Percentiles rank a stretch among this genome's conserved stretches.
Conservation (phyloP, 2,888 invertebrate species). For the Schizaphis graminum region DNA sequence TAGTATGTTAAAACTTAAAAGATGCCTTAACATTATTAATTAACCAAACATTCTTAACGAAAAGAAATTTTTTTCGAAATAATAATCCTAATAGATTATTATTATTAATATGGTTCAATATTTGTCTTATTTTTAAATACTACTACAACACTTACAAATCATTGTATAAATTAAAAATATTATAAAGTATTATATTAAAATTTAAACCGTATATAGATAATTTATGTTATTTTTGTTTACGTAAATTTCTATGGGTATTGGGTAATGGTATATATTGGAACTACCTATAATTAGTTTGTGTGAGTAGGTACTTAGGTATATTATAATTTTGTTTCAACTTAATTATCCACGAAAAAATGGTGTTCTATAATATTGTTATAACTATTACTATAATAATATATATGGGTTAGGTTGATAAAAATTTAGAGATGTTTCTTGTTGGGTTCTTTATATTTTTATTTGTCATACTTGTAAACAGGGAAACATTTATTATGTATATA, state of each 20-base stretch:
- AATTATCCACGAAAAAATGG: not conserved
- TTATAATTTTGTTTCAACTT: not conserved
- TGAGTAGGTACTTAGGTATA: not conserved
- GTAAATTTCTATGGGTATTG: not conserved
- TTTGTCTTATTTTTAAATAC: not conserved
- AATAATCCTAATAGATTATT: not conserved
- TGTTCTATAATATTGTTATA: not conserved
- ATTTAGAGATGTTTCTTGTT: not conserved
- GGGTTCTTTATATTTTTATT: not conserved
- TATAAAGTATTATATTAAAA: not conserved
- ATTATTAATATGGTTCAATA: too few relatives aligned
- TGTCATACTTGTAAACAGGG: not conserved
- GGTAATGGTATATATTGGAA: not conserved
- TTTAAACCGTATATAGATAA: not conserved
- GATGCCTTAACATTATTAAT: not conserved
- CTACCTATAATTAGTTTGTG: not conserved
- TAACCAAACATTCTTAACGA: too few relatives aligned
- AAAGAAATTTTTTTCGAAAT: too few relatives aligned
- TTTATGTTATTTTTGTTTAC: not conserved
- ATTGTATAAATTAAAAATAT: not conserved
- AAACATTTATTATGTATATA: not conserved
- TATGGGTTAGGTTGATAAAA: not conserved
- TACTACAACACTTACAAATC: not conserved
- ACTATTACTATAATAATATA: not conserved
- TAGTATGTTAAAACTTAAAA: not conserved